Base-by-base conservation (phyloP, 2,888 invertebrate species). In the Watsonalla binaria region DNA sequence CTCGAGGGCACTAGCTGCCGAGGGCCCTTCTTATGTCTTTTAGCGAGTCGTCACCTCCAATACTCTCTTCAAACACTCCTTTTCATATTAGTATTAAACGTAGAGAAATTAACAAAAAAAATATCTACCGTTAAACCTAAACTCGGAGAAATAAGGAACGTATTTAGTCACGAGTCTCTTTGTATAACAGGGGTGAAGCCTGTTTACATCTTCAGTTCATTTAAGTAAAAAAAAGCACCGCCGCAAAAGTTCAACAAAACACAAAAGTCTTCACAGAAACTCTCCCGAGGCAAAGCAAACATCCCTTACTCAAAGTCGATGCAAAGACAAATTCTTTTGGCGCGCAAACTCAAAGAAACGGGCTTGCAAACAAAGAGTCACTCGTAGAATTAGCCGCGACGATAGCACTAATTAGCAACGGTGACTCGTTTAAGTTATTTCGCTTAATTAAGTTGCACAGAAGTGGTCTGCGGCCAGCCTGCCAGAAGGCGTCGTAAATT, bases 361-460 rank as follows among this genome's bases (percentile, higher is more conserved):
- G 76, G 72, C 75, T 68, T 62, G 78, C 80, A 82, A 86, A 90
- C 89, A 90, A 90, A 90, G 85, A 82, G 78, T 82, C 83, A 78
- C 84, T 85, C 82, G 82, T 80, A 78, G 87, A 87, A 89, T 90
- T 90, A 90, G 89, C 87, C 76, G 71, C 80, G 66, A 78, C 86
- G 82, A 90, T 89, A 84, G 84, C 81, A 75, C 90, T 90, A 90
- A 90, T 90, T 90, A 90, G 90, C 82, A 81, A 83, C 86, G 83
- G 86, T 86, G 82, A 84, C 86, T 87, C 88, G 85, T 84, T 90
- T 89, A 89, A 89, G 82, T 89, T 88, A 89, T 90, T 90, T 89
- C 83, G 88, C 90, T 89, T 90, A 90, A 90, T 90, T 90, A 90
- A 89, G 90, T 88, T 78, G 84, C 77, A 80, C 86, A 85, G 82